These are phyloP conservation scores for Dasypus novemcinctus DNA, from an alignment of 2,113 vertebrate genomes.

Conservation along the genomic window DNA sequence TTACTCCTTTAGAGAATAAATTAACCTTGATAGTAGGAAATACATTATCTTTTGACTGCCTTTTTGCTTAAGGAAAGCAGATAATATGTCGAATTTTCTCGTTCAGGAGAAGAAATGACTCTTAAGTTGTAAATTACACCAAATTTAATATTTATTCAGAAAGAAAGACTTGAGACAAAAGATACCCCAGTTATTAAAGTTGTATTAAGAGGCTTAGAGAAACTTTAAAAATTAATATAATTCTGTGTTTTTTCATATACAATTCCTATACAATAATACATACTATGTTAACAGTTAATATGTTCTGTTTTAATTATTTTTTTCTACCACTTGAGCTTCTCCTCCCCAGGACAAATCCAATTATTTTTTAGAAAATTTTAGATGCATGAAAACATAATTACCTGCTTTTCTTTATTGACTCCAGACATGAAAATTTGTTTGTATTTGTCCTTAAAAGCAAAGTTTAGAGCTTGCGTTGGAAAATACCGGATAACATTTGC, in stretches of 20 bases:
- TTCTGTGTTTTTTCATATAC: background rate
- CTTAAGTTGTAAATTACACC: background rate
- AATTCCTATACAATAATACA: background rate
- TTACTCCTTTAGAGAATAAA: conserved; percentile 19
- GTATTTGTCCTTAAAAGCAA: conserved; percentile 82
- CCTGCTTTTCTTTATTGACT: conserved; percentile 79
- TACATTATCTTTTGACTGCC: background rate
- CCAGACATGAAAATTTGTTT: conserved; percentile 76
- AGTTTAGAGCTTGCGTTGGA: conserved; percentile 80
- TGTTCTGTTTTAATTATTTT: background rate
- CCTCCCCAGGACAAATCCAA: conserved; percentile 32
- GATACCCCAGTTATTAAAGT: background rate
- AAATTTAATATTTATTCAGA: conserved; percentile 34
- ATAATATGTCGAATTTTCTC: background rate
- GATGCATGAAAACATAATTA: conserved; percentile 63
- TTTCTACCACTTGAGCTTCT: background rate
- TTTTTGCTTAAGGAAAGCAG: conserved; percentile 1
- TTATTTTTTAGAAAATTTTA: conserved; percentile 51
- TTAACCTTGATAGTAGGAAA: background rate
- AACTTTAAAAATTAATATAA: background rate
- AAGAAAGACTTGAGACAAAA: background rate
- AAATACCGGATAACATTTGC: conserved; percentile 76
- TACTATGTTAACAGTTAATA: background rate
- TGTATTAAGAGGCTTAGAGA: conserved; percentile 6
- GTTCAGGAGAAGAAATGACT: background rate